A percentile compares a stretch with the other conserved stretches of the same genome.
These are phyloP conservation scores for Drosophila antonietae DNA, from an alignment of 2,888 invertebrate species.

Conservation along the genomic window DNA sequence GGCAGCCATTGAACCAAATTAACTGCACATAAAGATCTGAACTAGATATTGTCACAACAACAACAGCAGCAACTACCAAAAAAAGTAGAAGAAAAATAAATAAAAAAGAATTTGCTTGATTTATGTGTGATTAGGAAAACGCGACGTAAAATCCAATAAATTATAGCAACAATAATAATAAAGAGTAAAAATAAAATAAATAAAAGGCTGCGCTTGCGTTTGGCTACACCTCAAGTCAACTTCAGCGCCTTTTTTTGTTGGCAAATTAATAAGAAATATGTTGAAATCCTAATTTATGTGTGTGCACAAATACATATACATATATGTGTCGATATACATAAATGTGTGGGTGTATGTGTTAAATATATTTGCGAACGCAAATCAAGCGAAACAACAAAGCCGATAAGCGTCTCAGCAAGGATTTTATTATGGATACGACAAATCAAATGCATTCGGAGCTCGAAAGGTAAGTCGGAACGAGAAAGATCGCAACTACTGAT, in stretches of 20 bases:
- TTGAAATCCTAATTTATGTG: conserved; percentile 52
- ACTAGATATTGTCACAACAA: conserved; percentile 19
- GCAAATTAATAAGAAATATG: conserved; percentile 42
- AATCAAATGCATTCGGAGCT: conserved; percentile 69
- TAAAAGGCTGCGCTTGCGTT: conserved; percentile 44
- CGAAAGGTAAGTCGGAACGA: conserved; percentile 65
- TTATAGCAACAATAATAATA: conserved; percentile 32
- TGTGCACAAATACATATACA: conserved; percentile 2
- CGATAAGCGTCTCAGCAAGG: conserved; percentile 45
- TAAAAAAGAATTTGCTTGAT: conserved; percentile 46
- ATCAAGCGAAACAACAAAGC: conserved; percentile 45
- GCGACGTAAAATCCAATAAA: conserved; percentile 44
- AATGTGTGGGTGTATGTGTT: conserved; percentile 6
- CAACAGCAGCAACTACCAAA: conserved; percentile 7
- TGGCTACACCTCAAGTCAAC: conserved; percentile 1
- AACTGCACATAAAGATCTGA: conserved; percentile 25
- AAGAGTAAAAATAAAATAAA: conserved; percentile 38
- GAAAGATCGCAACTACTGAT: conserved; percentile 14
- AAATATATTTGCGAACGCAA: conserved; percentile 49
- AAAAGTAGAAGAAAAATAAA: conserved; percentile 18
- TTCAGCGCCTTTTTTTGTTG: conserved; percentile 5
- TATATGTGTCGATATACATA: neutral
- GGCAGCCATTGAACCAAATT: conserved; percentile 29
- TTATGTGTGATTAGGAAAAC: conserved; percentile 70
- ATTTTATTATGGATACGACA: conserved; percentile 71